phyloP scores from a whole-genome alignment of 1,140 invertebrate genomes.

The Tetramorium alpestre region DNA sequence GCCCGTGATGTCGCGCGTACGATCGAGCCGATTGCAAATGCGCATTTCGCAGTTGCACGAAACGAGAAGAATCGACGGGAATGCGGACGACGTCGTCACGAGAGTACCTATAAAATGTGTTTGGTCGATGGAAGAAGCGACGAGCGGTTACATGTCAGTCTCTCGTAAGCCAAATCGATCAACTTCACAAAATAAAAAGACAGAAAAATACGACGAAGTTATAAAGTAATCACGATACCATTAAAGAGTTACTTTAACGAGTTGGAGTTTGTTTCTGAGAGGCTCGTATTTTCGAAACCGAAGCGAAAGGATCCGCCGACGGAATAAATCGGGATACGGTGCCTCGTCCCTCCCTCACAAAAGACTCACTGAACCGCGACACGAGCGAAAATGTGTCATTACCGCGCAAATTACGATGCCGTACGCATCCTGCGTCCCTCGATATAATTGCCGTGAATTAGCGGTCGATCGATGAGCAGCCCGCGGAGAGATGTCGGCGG shows the following conservation, averaged over 20 bases:
- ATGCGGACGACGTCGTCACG: not conserved
- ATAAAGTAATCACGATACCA: not conserved
- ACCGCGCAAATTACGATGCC: slow-evolving; percentile 36
- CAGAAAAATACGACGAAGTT: not conserved
- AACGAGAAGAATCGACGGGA: not conserved
- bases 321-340: not conserved
- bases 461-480: slow-evolving; percentile 29
- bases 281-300: not conserved
- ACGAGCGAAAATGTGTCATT: slow-evolving; percentile 29
- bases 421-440: slow-evolving; percentile 42
- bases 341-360: not conserved
- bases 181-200: not conserved
- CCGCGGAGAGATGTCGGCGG: not conserved
- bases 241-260: not conserved
- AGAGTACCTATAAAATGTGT: slow-evolving; percentile 55
- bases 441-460: slow-evolving; percentile 57
- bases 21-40: not conserved
- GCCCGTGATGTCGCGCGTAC: not conserved
- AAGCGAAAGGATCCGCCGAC: slow-evolving; percentile 10
- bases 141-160: not conserved
- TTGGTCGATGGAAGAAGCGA: slow-evolving; percentile 60
- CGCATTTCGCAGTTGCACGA: not conserved
- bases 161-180: not conserved
- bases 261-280: not conserved
- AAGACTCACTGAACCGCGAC: slow-evolving; percentile 35